Evolutionary conservation across 92 coral and sea anemone genomes (phyloP).

Genomic region (Meandrina meandrites): DNA sequence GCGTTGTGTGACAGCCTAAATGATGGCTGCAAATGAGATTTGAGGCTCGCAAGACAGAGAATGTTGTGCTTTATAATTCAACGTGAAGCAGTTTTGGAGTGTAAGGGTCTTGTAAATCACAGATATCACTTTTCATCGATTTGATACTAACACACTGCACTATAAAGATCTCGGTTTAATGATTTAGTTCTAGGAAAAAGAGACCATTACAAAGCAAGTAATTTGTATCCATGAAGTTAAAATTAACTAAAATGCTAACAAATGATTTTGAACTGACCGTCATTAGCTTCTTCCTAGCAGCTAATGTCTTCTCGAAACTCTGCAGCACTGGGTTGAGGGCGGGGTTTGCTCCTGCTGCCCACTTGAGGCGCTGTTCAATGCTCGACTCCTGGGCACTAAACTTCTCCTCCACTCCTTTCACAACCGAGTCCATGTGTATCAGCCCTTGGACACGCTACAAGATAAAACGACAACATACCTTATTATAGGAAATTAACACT

Average conservation of each 20-base stretch:
- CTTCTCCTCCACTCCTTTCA: constrained; percentile 87
- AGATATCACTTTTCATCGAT: neutral
- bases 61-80: neutral
- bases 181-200: no score
- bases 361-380: constrained; percentile 95
- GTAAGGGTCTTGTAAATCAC: neutral
- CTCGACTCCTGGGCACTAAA: constrained; percentile 89
- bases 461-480: neutral
- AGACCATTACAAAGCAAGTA: no score
- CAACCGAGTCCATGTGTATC: constrained; percentile 83
- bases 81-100: neutral
- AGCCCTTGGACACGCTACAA: constrained; percentile 87
- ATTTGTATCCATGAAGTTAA: neutral
- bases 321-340: constrained; percentile 94
- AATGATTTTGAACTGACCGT: constrained; percentile 51
- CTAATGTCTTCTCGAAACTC: constrained; percentile 90
- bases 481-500: no score
- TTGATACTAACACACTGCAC: neutral
- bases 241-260: neutral
- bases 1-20: neutral
- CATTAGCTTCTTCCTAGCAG: constrained; percentile 84
- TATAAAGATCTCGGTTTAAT: no score
- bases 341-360: constrained; percentile 99
- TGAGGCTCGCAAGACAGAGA: neutral
- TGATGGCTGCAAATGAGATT: neutral